A percentile compares a stretch with the other conserved stretches of the same genome.
phyloP scores from a whole-genome alignment of 2,888 invertebrate genomes.

The Phoenoteleia sp. region DNA sequence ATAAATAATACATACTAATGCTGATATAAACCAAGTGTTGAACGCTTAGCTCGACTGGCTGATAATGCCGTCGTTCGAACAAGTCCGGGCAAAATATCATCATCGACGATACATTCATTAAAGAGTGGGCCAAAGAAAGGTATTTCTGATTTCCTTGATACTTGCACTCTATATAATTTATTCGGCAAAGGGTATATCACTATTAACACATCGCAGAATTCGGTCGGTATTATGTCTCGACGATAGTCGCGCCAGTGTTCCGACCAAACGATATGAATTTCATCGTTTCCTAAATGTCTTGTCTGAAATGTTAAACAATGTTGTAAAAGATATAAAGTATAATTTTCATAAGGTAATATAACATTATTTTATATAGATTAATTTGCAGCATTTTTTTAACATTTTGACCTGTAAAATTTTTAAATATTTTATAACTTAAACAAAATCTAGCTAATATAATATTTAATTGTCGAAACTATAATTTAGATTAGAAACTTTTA shows the following conservation, averaged over 20 bases:
- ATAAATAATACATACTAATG: slow-evolving; percentile 94
- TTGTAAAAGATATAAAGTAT: background rate
- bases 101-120: slow-evolving; percentile 95
- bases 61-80: slow-evolving; percentile 96
- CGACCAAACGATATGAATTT: slow-evolving; percentile 99
- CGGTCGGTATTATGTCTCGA: slow-evolving; percentile 98
- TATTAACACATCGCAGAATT: slow-evolving; percentile 99
- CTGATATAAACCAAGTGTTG: slow-evolving; percentile 95
- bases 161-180: slow-evolving; percentile 95
- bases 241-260: slow-evolving; percentile 98
- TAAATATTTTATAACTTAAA: too few species aligned
- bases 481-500: too few species aligned
- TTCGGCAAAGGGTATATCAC: slow-evolving; percentile 97
- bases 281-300: slow-evolving; percentile 98
- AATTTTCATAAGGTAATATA: background rate
- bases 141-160: slow-evolving; percentile 90
- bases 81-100: slow-evolving; percentile 92
- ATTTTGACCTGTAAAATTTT: too few species aligned
- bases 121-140: slow-evolving; percentile 98
- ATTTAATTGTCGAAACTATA: too few species aligned
- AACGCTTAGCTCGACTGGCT: slow-evolving; percentile 96
- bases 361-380: background rate
- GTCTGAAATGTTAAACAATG: slow-evolving; percentile 88
- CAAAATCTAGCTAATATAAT: too few species aligned
- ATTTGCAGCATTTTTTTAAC: too few species aligned